Base-by-base conservation (phyloP, 1,140 invertebrate genomes). In the Drosophila azteca region DNA sequence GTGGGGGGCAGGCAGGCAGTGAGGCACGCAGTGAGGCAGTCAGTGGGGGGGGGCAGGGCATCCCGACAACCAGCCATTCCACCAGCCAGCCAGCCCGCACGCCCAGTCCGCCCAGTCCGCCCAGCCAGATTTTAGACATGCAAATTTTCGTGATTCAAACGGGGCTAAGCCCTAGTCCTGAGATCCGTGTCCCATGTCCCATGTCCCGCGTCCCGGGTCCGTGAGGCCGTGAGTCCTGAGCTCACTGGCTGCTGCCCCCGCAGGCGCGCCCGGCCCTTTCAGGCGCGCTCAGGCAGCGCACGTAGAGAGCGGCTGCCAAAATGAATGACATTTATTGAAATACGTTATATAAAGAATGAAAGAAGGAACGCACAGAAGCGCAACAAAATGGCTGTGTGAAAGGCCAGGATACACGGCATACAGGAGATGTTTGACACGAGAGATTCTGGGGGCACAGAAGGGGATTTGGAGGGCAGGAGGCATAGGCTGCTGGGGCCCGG, bases 261-360 rank as follows among this genome's bases (percentile, higher is more conserved):
- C 63, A 68, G 68, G 51, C 59, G 51, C 31, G 51, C 13, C 53
- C 45, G 62, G 55, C 53, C 76, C 62, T 83, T 80, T 85, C 63
- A 84, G 71, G 74, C 67, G 73, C 81, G 77, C 64, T 74, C 72
- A 85, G 77, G 80, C 77, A 81, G 58, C 82, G 82, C 81, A 87
- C 74, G 82, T 85, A 77, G 62, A 68, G 65, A 61, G 78, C 74
- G 72, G 55, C 82, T 85, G 82, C 82, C 82, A 85, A 85, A 85
- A 87, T 85, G 82, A 85, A 82, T 85, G 82, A 85, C 82, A 87
- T 85, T 85, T 85, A 85, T 85, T 85, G 82, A 85, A 85, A 85
- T 85, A 76, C 71, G 61, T 65, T 74, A 80, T 62, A 76, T 84
- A 79, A 85, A 67, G 50, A 85, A 72, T 57, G 68, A 70, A 73